Conservation (phyloP, 1,140 invertebrate genomes). For the Drosophila sproati region DNA sequence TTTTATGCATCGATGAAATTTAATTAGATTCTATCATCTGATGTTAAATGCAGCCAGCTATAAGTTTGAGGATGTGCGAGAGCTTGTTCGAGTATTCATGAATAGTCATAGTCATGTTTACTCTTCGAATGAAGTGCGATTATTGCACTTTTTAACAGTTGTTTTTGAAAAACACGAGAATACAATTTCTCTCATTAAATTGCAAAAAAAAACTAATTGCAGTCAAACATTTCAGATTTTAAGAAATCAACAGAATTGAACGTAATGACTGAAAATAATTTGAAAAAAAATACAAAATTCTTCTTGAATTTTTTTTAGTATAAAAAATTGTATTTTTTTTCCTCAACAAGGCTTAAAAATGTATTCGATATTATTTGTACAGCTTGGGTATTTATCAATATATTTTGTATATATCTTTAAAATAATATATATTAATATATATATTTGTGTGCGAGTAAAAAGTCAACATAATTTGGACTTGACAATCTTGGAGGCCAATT, state of each 20-base stretch:
- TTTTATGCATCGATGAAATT: conserved; percentile 79
- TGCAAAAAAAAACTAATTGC: too few species aligned
- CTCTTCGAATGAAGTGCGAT: conserved; percentile 24
- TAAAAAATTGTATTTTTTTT: too few species aligned
- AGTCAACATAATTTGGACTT: conserved; percentile 33
- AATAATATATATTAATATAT: too few species aligned
- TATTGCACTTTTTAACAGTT: conserved; percentile 3
- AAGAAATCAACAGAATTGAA: neutral
- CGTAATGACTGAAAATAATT: neutral
- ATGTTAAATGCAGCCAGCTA: conserved; percentile 58
- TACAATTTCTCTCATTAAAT: too few species aligned
- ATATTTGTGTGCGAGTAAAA: neutral
- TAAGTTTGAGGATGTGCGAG: conserved; percentile 32
- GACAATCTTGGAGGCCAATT: conserved; percentile 18
- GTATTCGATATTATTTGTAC: too few species aligned
- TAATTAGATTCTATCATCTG: conserved; percentile 81
- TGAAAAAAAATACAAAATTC: too few species aligned
- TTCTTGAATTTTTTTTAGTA: too few species aligned
- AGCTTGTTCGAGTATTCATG: conserved; percentile 32
- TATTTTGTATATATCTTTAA: neutral
- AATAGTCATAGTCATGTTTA: conserved; percentile 23
- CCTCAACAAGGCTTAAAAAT: too few species aligned
- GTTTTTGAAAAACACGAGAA: too few species aligned
- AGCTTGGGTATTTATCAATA: neutral
- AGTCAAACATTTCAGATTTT: too few species aligned